These are phyloP conservation scores for Trachelus stipa DNA, from an alignment of 2,888 invertebrate species.

Conservation along the genomic window DNA sequence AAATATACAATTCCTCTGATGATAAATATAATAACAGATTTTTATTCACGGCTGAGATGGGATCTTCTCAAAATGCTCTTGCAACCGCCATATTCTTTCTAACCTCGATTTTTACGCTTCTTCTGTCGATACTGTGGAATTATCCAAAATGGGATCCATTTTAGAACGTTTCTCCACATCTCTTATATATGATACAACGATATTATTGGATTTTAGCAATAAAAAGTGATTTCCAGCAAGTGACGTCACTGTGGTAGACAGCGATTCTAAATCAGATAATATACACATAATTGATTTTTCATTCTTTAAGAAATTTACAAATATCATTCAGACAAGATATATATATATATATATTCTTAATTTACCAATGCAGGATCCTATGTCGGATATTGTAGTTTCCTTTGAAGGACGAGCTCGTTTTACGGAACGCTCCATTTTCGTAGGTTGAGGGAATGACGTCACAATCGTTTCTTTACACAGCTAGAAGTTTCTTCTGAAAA, in stretches of 20 bases:
- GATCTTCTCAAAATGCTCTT: no score
- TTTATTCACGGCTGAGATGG: no score
- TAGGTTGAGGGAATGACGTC: not conserved
- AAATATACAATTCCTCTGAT: no score
- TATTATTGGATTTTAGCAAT: constrained; percentile 68
- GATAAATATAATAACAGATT: no score
- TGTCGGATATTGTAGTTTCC: constrained; percentile 42
- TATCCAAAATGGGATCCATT: not conserved
- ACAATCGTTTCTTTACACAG: not conserved
- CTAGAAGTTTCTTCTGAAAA: not conserved
- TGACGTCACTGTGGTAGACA: constrained; percentile 64
- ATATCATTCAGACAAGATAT: not conserved
- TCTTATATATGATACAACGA: constrained; percentile 67
- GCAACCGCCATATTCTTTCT: no score
- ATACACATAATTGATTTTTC: not conserved
- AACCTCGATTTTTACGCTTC: not conserved
- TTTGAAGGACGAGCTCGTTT: constrained; percentile 42
- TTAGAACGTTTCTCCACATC: constrained; percentile 60
- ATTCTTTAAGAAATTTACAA: no score
- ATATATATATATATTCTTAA: constrained; percentile 7
- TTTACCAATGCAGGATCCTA: constrained; percentile 45
- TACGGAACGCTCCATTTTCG: constrained; percentile 33
- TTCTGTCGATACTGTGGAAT: not conserved
- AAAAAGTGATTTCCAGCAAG: constrained; percentile 65
- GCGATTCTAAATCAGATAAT: constrained; percentile 63